Evolutionary conservation across 2,113 vertebrate genomes (phyloP), one percentile per base, ranked within the genome.

Genomic region (Oxyura jamaicensis): DNA sequence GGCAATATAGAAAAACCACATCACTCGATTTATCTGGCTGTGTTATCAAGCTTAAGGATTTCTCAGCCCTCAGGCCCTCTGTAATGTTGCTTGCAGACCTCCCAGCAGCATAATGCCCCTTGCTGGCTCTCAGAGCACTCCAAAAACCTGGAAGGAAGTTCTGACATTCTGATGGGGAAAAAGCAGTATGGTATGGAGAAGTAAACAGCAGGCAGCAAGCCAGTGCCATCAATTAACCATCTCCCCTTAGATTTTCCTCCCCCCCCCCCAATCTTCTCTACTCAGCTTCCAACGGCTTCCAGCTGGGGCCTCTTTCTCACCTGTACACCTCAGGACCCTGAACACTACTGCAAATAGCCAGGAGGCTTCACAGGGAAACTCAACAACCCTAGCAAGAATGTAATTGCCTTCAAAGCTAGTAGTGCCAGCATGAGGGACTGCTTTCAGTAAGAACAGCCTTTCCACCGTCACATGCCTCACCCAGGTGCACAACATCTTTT

Each of bases 401-500:
- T 93, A 93, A 94, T 88, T 94, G 86, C 76, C 88, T 86, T 83
- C 76, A 75, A 81, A 91, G 53, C 42, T 67, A 71, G 46, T 85
- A 90, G 63, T 29, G 69, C 83, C 2, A 2, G 41, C 16, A 8
- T 76, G 82, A 90, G 72, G 83, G 68, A 72, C 65, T 78, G 88
- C 53, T 39, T 88, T 85, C 60, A 66, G 39, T 59, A 39, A 18
- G 59, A 85, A 68, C 63, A 86, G 90, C 33, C 82, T 60, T 92
- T 71, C 68, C 82, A 68, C 60, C 75, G 72, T 93, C 91, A 73
- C 73, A 62, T 0, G 39, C 86, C 31, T 95, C 88, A 95, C 76
- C 79, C 90, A 96, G 95, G 93, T 96, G 86, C 86, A 84, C 82
- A 90, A 33, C 56, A 65, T 88, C 83, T 91, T 88, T 92, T 93